Evolutionary conservation across 2,113 vertebrate species (phyloP), one percentile per base, ranked within the genome.

Genomic region (Silurus asotus): DNA sequence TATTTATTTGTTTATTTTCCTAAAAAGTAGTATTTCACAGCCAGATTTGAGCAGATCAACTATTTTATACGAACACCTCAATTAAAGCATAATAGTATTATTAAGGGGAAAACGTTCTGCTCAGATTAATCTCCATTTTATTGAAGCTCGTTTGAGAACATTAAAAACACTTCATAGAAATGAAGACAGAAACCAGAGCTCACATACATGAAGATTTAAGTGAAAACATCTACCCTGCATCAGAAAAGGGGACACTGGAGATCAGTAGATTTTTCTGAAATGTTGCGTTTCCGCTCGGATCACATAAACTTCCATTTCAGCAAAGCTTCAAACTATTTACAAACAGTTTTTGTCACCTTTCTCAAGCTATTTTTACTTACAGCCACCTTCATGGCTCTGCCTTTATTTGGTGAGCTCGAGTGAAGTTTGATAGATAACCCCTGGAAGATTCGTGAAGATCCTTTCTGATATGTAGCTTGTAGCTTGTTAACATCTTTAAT

Each of bases 71-170:
- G 23, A 77, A 56, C 2, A n/a, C 14, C 75, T 58, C 55, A 37
- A 45, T 61, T 80, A 80, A 80, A 61, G 55, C 5, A 10, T 80
- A 61, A 45, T 45, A 13, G 77, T 56, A 23, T 80, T 80, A 61
- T 80, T 48, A 61, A 20, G 77, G 37, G 56, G 56, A 45, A 79
- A 61, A 80, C 8, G 55, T 79, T 14, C 76, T 58, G 7, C 6
- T 14, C 15, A 37, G 14, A 19, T 78, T 78, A 28, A 56, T 17
- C 25, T 14, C 37, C 37, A 37, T 37, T 37, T 37, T 28, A 78
- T 58, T 5, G 75, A 56, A 56, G 23, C 51, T 77, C 53, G 4
- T 77, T 77, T 77, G 49, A 77, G 75, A 28, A 25, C 23, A 77
- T 77, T 77, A 56, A 25, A 25, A 77, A 55, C 5, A 37, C 11